phyloP scores from a whole-genome alignment of 2,888 invertebrate species.

The Nymphalis urticae region DNA sequence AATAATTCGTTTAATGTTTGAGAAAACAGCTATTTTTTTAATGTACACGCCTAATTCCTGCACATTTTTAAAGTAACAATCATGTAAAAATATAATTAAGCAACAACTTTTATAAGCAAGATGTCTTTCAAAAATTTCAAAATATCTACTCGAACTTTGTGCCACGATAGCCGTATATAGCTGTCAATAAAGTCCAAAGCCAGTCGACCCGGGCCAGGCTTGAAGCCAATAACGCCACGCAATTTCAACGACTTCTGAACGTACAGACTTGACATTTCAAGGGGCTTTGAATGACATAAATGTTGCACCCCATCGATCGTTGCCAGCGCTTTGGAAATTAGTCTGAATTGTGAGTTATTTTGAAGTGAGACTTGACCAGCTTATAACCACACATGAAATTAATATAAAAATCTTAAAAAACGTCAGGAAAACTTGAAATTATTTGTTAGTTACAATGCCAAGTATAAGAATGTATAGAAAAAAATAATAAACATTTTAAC shows the following conservation, averaged over 20 bases:
- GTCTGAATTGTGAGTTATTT: neutral
- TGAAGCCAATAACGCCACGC: conserved; percentile 25
- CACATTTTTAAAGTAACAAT: too few species aligned
- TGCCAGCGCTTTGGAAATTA: conserved; percentile 10
- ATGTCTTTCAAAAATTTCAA: neutral
- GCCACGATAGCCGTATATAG: conserved; percentile 6
- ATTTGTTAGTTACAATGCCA: neutral
- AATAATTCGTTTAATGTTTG: too few species aligned
- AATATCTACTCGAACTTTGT: neutral
- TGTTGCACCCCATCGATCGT: conserved; percentile 13
- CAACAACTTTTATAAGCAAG: neutral
- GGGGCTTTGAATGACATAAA: conserved; percentile 24
- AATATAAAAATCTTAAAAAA: neutral
- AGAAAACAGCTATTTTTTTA: too few species aligned
- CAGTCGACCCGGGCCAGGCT: conserved; percentile 13
- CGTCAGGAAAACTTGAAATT: too few species aligned
- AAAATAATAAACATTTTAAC: neutral
- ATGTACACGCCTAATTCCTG: too few species aligned
- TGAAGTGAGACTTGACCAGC: neutral
- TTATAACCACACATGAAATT: neutral
- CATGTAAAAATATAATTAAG: neutral
- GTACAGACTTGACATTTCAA: conserved; percentile 19
- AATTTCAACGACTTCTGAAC: conserved; percentile 27
- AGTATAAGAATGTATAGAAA: neutral
- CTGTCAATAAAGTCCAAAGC: conserved; percentile 21